Conservation (phyloP, 2,888 invertebrate genomes). For the Diaphora mendica region DNA sequence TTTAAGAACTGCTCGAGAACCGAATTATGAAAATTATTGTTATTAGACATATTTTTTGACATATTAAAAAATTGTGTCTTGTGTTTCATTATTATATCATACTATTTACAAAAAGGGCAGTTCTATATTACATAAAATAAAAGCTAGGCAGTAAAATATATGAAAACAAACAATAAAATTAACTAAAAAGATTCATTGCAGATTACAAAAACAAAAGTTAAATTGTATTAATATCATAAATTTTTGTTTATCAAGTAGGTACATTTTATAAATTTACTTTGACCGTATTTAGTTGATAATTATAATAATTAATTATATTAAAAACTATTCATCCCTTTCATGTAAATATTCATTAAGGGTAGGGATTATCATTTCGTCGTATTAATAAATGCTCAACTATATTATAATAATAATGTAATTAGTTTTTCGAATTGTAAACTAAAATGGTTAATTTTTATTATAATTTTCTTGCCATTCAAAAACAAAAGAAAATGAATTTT, state of each 20-base stretch:
- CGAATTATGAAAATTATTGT: too few relatives aligned
- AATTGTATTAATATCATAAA: not conserved
- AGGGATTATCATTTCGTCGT: not conserved
- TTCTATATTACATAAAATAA: constrained; percentile 13
- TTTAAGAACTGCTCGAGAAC: too few relatives aligned
- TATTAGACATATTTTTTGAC: too few relatives aligned
- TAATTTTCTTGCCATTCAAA: constrained; percentile 2
- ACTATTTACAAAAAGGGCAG: too few relatives aligned
- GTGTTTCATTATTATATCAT: too few relatives aligned
- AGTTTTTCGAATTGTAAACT: not conserved
- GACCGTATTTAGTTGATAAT: not conserved
- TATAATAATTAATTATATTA: constrained; percentile 13
- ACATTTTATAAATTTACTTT: not conserved
- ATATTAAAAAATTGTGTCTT: too few relatives aligned
- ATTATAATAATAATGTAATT: not conserved
- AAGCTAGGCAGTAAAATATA: not conserved
- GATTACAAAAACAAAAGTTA: not conserved
- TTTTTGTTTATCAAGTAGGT: not conserved
- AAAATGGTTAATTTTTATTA: not conserved
- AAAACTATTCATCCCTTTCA: constrained; percentile 25
- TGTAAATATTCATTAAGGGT: not conserved
- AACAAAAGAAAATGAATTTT: not conserved
- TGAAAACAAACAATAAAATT: not conserved
- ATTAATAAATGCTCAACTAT: constrained; percentile 12
- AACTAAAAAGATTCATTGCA: not conserved